Percentiles rank a stretch among this genome's conserved stretches.
phyloP scores from a whole-genome alignment of 2,797 vertebrate species.

The Holocentrus rufus region DNA sequence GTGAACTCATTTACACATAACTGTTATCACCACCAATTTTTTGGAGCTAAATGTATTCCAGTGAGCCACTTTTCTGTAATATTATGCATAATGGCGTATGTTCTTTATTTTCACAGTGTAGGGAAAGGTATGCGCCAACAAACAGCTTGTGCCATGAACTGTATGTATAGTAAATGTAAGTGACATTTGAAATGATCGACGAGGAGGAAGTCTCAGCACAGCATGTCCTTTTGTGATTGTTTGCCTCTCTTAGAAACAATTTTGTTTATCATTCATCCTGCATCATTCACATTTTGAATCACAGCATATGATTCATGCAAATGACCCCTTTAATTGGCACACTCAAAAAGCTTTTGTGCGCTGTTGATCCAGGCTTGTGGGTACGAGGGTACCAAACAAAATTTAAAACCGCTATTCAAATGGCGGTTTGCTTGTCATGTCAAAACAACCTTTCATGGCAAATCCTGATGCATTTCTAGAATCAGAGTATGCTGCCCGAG shows the following conservation, averaged over 20 bases:
- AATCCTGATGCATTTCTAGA: background rate
- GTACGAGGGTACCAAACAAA: slow-evolving; percentile 2
- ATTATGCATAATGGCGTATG: background rate
- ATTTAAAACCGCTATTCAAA: background rate
- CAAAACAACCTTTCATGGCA: background rate
- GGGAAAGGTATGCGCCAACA: too few relatives aligned
- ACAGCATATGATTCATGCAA: slow-evolving; percentile 11
- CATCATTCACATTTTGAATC: background rate
- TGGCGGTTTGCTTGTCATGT: background rate
- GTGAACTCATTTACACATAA: background rate
- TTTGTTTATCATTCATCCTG: slow-evolving; percentile 1
- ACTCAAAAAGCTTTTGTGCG: background rate
- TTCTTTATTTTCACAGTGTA: too few relatives aligned
- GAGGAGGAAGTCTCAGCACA: background rate
- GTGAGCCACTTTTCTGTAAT: background rate
- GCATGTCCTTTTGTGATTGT: background rate
- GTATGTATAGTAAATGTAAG: background rate
- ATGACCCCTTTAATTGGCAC: background rate
- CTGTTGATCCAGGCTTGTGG: background rate
- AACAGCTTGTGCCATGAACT: too few relatives aligned
- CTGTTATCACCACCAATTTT: background rate
- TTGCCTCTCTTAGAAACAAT: background rate
- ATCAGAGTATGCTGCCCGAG: background rate
- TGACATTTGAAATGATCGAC: slow-evolving; percentile 15
- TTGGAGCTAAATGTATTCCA: background rate